Base-by-base conservation (phyloP, 2,888 invertebrate species). In the Agrotis clavis region DNA sequence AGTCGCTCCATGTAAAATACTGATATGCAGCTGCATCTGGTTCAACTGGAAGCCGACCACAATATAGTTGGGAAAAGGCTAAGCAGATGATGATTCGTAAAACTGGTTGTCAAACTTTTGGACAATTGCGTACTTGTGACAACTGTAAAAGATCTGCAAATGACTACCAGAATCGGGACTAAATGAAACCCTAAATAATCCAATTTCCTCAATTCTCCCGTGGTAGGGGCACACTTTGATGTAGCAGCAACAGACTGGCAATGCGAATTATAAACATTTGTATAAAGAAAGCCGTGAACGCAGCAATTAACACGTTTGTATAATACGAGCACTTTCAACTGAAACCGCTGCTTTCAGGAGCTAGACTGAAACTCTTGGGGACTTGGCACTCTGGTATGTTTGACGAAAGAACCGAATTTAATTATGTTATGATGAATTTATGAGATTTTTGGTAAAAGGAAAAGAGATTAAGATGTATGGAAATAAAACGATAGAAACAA, bases 191-290 rank as follows among this genome's bases (percentile, higher is more conserved):
- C 14, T 19, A 47, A 59, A 59, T 71, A 63, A 68, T 71, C 14
- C 35, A 54, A 60, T 68, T 63, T 25, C 47, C 16, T 53, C 18
- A 59, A 41, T 71, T 59, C 30, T 16, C 30, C 48, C 35, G 35
- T 74, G 67, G 88, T 87, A 88, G 74, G 74, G 79, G 50, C 71
- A 65, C 87, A 88, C 91, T 92, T 93, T 92, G 92, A 93, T 90
- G 92, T 93, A 89, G 87, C 90, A 89, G 87, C 86, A 83, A 88
- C 87, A 87, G 63, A 84, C 86, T 87, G 90, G 80, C 91, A 86
- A 89, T 84, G 91, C 90, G 88, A 90, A 93, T 90, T 87, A 90
- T 90, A 90, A 88, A 93, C 92, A 93, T 92, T 92, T 92, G 91
- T 90, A 88, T 80, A 90, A 90, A 89, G 84, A 81, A 78, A 81